phyloP scores from a whole-genome alignment of 2,888 invertebrate genomes.

The Andrena haemorrhoa region DNA sequence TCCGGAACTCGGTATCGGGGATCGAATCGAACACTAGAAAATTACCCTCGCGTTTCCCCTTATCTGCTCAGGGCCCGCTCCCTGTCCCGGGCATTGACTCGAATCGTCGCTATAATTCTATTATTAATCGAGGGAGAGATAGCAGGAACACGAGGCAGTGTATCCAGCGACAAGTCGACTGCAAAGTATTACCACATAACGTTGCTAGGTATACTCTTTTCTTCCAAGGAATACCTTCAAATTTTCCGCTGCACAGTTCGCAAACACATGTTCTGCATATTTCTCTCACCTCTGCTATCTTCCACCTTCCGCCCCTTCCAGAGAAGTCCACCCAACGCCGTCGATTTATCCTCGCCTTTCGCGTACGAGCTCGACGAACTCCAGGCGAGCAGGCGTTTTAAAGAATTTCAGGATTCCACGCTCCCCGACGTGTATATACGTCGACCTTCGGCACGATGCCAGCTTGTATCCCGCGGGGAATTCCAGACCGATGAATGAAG shows the following conservation, averaged over 20 bases:
- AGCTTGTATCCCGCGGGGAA: constrained; percentile 15
- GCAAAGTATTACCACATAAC: neutral
- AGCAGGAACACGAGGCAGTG: neutral
- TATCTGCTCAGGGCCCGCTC: neutral
- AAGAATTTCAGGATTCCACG: constrained; percentile 45
- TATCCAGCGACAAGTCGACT: neutral
- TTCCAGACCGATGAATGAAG: constrained; percentile 55
- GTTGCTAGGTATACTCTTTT: too few species aligned
- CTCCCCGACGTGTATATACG: constrained; percentile 29
- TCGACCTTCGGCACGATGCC: constrained; percentile 61
- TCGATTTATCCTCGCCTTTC: constrained; percentile 41
- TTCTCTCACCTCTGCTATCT: too few species aligned
- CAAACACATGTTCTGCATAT: too few species aligned
- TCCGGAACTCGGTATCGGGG: neutral
- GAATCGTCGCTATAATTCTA: neutral
- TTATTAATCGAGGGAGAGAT: constrained; percentile 2
- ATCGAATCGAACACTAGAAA: neutral
- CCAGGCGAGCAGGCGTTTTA: constrained; percentile 39
- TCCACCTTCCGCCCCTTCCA: too few species aligned
- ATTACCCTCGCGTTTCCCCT: neutral
- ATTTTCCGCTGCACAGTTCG: too few species aligned
- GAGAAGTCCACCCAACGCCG: neutral
- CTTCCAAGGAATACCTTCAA: too few species aligned
- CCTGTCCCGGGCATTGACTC: neutral
- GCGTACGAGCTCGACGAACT: neutral